Conservation (phyloP, 2,888 invertebrate species). For the Pachymerium ferrugineum region DNA sequence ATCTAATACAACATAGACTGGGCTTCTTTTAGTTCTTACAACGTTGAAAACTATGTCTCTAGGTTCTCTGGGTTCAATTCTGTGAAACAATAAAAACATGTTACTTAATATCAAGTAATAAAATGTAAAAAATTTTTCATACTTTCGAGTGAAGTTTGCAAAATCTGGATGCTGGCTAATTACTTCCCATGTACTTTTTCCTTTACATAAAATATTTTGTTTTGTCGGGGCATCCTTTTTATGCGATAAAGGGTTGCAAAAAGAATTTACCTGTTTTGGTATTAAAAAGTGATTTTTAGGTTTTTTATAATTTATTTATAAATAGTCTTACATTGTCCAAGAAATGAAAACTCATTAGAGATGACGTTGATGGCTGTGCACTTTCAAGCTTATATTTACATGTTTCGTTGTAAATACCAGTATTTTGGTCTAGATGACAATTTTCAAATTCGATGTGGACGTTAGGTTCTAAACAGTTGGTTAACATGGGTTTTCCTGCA, state of each 20-base stretch:
- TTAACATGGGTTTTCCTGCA: background rate
- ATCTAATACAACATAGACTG: background rate
- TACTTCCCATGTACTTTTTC: constrained; percentile 44
- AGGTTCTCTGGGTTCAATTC: background rate
- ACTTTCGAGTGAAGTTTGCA: background rate
- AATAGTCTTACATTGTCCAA: background rate
- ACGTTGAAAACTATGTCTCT: background rate
- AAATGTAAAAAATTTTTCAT: no score
- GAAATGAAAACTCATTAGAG: background rate
- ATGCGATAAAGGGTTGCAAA: constrained; percentile 38
- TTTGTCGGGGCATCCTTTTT: constrained; percentile 44
- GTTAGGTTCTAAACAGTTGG: background rate
- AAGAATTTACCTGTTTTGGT: constrained; percentile 26
- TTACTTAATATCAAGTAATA: background rate
- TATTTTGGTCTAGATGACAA: background rate
- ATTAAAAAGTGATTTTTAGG: background rate
- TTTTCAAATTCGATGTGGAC: background rate
- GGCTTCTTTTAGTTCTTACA: background rate
- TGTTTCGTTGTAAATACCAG: background rate
- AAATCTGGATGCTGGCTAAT: constrained; percentile 39
- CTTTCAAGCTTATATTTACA: background rate
- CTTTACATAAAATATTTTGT: constrained; percentile 45
- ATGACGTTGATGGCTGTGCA: background rate
- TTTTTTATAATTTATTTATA: background rate
- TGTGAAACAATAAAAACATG: background rate